Evolutionary conservation across 2,888 invertebrate genomes (phyloP), one percentile per base, ranked within the genome.

Genomic region (Caenorhabditis afra): DNA sequence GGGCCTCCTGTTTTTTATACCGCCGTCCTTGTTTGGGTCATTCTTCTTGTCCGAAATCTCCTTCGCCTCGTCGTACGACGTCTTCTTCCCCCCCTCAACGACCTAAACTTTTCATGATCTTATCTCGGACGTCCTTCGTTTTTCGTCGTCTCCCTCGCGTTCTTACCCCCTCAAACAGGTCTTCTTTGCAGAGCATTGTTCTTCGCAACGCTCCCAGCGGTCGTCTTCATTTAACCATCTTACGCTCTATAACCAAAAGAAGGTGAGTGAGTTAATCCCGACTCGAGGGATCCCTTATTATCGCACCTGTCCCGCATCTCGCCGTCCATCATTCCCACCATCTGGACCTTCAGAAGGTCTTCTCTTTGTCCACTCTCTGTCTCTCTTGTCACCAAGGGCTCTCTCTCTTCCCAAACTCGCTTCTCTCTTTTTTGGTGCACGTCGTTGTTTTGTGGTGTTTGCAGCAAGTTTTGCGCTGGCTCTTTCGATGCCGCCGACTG

Each of bases 381-480:
- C 35, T 20, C 58, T 58, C 11, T n/a, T 20, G 12, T 23, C 12
- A n/a, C 37, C 50, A 4, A 23, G 23, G 16, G 1, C 47, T 22
- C n/a, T 29, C 8, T 14, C 68, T 53, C 18, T 45, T 44, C 39
- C 44, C 44, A 41, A n/a, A 61, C 16, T 45, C 53, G 45, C 70
- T 61, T 52, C 53, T 70, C 55, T 57, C 64, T 49, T 29, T 29
- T 29, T 29, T 7, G 29, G 71, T 57, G 57, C 57, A 57, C 37
- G 57, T 44, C 39, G 57, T 71, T 71, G 71, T 71, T 53, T 64
- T 71, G 71, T 71, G 62, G 47, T 71, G 70, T 71, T 71, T 71
- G 57, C 71, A 71, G 62, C 62, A 47, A 18, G 64, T 29, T 29
- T 16, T 57, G 14, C 29, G 29, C 55, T 55, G 53, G 23, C 39